Evolutionary conservation across 2,888 invertebrate species (phyloP).

Genomic region (Tillus elongatus): DNA sequence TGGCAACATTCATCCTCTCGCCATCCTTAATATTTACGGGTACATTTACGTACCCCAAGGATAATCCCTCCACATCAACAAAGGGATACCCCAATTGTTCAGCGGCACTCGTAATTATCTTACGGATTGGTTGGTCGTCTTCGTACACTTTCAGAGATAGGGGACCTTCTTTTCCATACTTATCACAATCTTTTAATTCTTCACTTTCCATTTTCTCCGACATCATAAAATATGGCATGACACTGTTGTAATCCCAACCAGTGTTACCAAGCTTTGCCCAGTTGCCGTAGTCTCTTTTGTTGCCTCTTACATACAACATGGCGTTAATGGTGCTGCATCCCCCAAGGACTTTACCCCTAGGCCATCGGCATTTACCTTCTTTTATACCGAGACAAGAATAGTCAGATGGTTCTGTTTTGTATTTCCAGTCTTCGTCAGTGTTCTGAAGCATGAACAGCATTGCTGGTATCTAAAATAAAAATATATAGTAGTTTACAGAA

Average conservation of each 20-base stretch:
- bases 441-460: conserved; percentile 32
- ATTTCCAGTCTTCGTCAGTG: conserved; percentile 36
- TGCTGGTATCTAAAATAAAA: conserved; percentile 36
- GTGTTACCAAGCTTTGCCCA: conserved; percentile 53
- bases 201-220: conserved; percentile 29
- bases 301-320: conserved; percentile 57
- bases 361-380: conserved; percentile 43
- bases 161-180: conserved; percentile 43
- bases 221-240: conserved; percentile 42
- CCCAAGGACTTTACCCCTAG: conserved; percentile 55
- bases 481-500: conserved; percentile 9
- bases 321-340: conserved; percentile 56
- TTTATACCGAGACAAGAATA: conserved; percentile 35
- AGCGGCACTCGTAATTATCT: conserved; percentile 34
- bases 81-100: conserved; percentile 40
- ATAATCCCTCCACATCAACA: conserved; percentile 23
- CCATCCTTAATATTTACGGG: conserved; percentile 35
- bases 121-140: conserved; percentile 31
- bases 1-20: conserved; percentile 49
- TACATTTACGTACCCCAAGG: conserved; percentile 28
- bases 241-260: conserved; percentile 50
- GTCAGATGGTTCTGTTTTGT: conserved; percentile 42
- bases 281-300: conserved; percentile 53
- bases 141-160: conserved; percentile 41
- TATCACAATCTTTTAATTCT: conserved; percentile 28